Evolutionary conservation across 2,888 invertebrate species (phyloP), one percentile per base, ranked within the genome.

Genomic region (Aspidiotus rigidus): DNA sequence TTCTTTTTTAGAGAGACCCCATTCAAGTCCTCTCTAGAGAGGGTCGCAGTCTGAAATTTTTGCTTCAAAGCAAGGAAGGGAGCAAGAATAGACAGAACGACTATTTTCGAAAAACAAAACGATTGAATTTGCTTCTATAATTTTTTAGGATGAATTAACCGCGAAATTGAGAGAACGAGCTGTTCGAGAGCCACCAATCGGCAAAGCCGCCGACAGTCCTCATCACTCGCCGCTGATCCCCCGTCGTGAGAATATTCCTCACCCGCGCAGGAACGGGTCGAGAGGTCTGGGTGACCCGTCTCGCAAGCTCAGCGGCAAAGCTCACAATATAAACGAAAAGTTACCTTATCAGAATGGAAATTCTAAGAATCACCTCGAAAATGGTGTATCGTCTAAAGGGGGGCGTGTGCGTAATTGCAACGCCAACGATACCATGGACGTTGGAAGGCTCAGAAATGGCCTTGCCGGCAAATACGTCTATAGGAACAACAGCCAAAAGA

Each of bases 101-200:
- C 28, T 28, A 28, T 28, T 5, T 28, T n/a, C n/a, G 28, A 28
- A 28, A 28, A 28, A 5, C 28, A 5, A 28, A 5, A 28, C 5
- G 28, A 28, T 1, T 28, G 5, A 5, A 28, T 28, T 28, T 28
- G 28, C n/a, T n/a, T 11, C n/a, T n/a, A n/a, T n/a, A n/a, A n/a
- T 17, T 61, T 72, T 71, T 7, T 71, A 76, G 75, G 80, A 80
- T 7, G 83, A 83, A 75, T 75, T 83, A 70, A 79, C 80, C 13
- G 77, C 77, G 72, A 74, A 77, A 80, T 74, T 82, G 79, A 61
- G 80, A 77, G 73, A 80, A 80, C 72, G 81, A 80, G 71, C 81
- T 78, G 73, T 81, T 80, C 67, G 80, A 78, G 74, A 79, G 79
- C 74, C 78, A 77, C 59, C 81, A 78, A 74, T 81, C 78, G 73